phyloP scores from a whole-genome alignment of 2,113 vertebrate species.

The Aptenodytes forsteri region DNA sequence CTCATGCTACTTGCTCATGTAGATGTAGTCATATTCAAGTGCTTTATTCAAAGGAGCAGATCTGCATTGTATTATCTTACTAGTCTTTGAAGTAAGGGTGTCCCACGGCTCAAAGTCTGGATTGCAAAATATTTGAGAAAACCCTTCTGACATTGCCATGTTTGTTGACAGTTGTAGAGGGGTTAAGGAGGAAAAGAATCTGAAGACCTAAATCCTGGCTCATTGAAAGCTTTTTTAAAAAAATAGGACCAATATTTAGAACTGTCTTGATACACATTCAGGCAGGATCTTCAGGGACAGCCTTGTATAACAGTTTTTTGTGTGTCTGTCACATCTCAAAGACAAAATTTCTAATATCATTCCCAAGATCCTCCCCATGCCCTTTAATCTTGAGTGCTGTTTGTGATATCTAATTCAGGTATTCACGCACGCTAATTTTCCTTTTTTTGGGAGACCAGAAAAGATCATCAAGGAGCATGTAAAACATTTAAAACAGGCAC shows the following conservation, averaged over 20 bases:
- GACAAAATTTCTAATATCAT: background rate
- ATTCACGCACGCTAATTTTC: background rate
- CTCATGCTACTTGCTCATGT: background rate
- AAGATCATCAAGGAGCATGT: background rate
- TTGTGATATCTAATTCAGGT: background rate
- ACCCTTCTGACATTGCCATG: background rate
- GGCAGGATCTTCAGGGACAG: background rate
- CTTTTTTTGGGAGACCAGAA: background rate
- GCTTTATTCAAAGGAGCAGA: background rate
- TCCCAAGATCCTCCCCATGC: rapidly evolving
- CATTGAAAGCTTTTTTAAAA: background rate
- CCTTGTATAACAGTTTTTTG: background rate
- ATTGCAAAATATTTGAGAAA: background rate
- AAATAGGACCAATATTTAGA: rapidly evolving
- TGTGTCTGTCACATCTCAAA: background rate
- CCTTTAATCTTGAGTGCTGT: background rate
- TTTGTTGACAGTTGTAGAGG: background rate
- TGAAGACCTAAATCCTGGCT: background rate
- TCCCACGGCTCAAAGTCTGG: background rate
- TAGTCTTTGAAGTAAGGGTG: background rate
- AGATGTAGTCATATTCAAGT: background rate
- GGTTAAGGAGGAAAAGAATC: background rate
- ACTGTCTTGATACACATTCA: background rate
- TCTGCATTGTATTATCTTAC: background rate
- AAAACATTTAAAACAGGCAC: background rate